Percentiles rank a stretch among this genome's conserved stretches.
These are phyloP conservation scores for Beaufortia kweichowensis DNA, from an alignment of 2,113 vertebrate genomes.

Conservation along the genomic window DNA sequence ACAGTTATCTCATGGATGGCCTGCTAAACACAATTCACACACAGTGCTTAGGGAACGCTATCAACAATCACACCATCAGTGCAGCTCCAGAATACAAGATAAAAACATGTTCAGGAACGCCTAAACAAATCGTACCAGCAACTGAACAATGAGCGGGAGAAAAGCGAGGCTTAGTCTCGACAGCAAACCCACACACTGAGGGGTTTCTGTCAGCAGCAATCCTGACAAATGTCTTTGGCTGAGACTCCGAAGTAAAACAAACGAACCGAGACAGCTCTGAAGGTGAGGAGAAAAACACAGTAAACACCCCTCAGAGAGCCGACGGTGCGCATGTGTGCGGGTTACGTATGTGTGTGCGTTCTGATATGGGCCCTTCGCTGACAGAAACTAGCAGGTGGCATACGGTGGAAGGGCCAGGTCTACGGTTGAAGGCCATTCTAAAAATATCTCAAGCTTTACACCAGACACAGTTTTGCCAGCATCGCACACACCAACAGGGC, in stretches of 20 bases:
- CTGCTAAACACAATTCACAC: background rate
- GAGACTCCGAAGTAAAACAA: slow-evolving; percentile 58
- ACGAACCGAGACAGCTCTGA: slow-evolving; percentile 64
- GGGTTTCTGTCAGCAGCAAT: slow-evolving; percentile 64
- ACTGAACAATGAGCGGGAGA: slow-evolving; percentile 51
- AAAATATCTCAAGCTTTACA: slow-evolving; percentile 59
- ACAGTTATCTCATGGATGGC: background rate
- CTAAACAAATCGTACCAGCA: background rate
- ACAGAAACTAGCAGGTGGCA: slow-evolving; percentile 58
- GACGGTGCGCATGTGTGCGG: background rate
- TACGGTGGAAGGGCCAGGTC: slow-evolving; percentile 51
- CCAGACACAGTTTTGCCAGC: slow-evolving; percentile 41
- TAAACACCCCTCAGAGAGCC: slow-evolving; percentile 1
- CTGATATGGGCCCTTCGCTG: slow-evolving; percentile 29
- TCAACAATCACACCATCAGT: background rate
- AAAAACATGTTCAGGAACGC: background rate
- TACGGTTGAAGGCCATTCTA: slow-evolving; percentile 54
- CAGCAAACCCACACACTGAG: slow-evolving; percentile 59
- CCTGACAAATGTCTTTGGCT: slow-evolving; percentile 70
- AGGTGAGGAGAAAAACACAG: slow-evolving; percentile 52
- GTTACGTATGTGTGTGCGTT: slow-evolving; percentile 1
- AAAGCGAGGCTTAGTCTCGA: slow-evolving; percentile 60
- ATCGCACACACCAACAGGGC: slow-evolving; percentile 37
- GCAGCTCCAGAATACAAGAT: background rate
- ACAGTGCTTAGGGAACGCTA: background rate